These are phyloP conservation scores for Perca fluviatilis DNA, from an alignment of 2,113 vertebrate genomes.

Conservation along the genomic window DNA sequence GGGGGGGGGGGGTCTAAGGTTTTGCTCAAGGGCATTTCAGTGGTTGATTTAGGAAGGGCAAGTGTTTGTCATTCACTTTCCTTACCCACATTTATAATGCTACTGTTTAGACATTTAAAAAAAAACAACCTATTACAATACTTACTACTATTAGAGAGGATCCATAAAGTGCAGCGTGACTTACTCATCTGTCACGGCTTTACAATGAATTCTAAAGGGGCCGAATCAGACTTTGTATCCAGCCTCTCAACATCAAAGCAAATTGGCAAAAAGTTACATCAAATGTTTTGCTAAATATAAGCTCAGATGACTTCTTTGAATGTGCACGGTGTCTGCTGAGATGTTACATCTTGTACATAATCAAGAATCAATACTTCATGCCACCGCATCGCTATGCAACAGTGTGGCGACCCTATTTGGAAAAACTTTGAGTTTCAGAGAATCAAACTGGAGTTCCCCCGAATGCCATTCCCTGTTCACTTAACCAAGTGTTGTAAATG, in stretches of 20 bases:
- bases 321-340: not conserved
- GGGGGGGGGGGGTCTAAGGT: not conserved
- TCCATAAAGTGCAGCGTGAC: not conserved
- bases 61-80: not conserved
- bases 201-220: not conserved
- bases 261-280: constrained; percentile 29
- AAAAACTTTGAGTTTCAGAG: constrained; percentile 54
- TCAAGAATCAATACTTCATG: constrained; percentile 48
- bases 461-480: constrained; percentile 35
- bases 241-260: constrained; percentile 43
- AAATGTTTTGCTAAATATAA: constrained; percentile 40
- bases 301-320: constrained; percentile 1
- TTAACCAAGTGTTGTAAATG: constrained; percentile 44
- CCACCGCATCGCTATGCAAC: constrained; percentile 29
- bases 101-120: not conserved
- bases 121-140: not conserved
- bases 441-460: constrained; percentile 60
- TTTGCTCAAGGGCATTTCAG: no score
- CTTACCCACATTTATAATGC: not conserved
- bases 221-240: constrained; percentile 2
- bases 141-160: not conserved
- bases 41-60: not conserved
- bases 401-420: constrained; percentile 50
- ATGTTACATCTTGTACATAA: constrained; percentile 36
- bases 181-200: constrained; percentile 2